These are phyloP conservation scores for Marronus borbonicus DNA, from an alignment of 2,888 invertebrate species.

Conservation along the genomic window DNA sequence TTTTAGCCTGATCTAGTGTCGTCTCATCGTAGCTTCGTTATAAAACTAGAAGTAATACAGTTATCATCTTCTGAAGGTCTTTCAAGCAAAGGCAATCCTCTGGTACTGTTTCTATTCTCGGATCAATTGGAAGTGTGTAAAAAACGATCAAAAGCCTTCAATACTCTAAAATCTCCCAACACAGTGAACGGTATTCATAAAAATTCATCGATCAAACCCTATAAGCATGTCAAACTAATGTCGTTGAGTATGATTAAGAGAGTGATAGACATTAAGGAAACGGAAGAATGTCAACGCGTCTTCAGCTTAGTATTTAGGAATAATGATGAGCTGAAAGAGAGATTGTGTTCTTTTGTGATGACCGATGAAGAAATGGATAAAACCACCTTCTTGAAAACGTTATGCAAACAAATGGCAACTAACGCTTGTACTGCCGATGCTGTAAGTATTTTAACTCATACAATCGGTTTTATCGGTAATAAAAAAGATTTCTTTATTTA, in stretches of 20 bases:
- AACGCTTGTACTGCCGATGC: constrained; percentile 94
- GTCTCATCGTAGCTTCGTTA: constrained; percentile 91
- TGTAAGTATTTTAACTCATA: constrained; percentile 74
- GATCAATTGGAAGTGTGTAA: constrained; percentile 95
- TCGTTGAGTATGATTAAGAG: constrained; percentile 91
- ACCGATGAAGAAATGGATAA: constrained; percentile 89
- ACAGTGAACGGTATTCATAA: constrained; percentile 71
- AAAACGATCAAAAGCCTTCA: constrained; percentile 85
- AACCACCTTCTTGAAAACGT: constrained; percentile 82
- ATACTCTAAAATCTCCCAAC: constrained; percentile 79
- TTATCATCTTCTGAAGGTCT: constrained; percentile 81
- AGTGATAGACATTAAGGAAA: constrained; percentile 91
- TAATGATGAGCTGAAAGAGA: constrained; percentile 89
- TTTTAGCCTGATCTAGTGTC: constrained; percentile 90
- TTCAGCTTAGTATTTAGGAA: constrained; percentile 92
- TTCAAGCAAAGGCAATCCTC: constrained; percentile 85
- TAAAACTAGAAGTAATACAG: constrained; percentile 91
- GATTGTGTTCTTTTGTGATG: constrained; percentile 89
- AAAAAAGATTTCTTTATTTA: too few species aligned
- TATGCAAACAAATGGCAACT: constrained; percentile 94
- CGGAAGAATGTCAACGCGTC: constrained; percentile 91
- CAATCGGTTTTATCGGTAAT: not conserved
- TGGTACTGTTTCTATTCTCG: constrained; percentile 93
- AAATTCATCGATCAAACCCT: constrained; percentile 84
- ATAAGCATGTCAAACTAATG: constrained; percentile 93